Base-by-base conservation (phyloP, 2,888 invertebrate genomes). In the Caenorhabditis parvicauda region DNA sequence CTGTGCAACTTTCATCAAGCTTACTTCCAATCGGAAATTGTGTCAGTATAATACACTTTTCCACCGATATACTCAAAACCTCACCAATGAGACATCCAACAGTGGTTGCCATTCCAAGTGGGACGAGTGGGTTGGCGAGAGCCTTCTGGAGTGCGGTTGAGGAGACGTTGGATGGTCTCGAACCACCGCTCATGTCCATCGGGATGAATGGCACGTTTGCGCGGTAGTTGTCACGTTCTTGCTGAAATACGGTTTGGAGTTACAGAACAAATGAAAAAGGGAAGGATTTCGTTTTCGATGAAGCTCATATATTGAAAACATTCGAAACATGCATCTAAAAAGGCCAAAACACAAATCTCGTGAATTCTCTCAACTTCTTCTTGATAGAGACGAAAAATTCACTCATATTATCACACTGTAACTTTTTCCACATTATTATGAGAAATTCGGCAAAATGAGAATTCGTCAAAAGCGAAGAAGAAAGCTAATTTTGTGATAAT, bases 101-200 rank as follows among this genome's bases (percentile, higher is more conserved):
- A 29, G 75, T 75, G 9, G 74, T 63, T 7, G 64, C 38, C 74
- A 75, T 74, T 45, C 75, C 75, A 37, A 75, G 38, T n/a, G 75
- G 75, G 9, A 75, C 70, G 21, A 75, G 63, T 12, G 75, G 75
- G 54, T 75, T 75, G 37, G 56, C 55, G 45, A 70, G 47, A 28
- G 70, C 66, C 48, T 72, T 70, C 56, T 65, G 63, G 25, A 74
- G 58, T 3, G 59, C 65, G 1, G 67, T 54, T 7, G 59, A 51
- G 7, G 65, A 47, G 2, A 46, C 28, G 3, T 61, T 42, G 3
- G 48, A 37, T 2, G 38, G 32, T 38, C 57, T 42, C 12, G 65
- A 68, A 14, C 64, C 68, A 21, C 62, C 57, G 17, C 70, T 63
- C 53, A 73, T 54, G 52, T 74, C 72, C 32, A 60, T 50, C 1